A percentile compares a stretch with the other conserved stretches of the same genome.
Evolutionary conservation across 2,797 vertebrate genomes (phyloP).

Genomic region (Poecilia picta): DNA sequence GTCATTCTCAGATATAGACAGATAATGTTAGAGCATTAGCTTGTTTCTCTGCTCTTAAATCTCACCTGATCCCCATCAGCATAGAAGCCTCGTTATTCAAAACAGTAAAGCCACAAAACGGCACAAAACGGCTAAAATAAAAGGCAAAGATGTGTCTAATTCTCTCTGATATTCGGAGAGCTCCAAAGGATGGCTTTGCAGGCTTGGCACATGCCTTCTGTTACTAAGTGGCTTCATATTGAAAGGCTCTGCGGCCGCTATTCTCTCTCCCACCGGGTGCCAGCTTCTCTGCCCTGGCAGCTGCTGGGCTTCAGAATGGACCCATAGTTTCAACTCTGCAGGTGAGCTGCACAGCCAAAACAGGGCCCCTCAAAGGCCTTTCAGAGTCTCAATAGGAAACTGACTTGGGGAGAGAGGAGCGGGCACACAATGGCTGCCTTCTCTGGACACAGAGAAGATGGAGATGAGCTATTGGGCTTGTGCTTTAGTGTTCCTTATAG

Average conservation of each 20-base stretch:
- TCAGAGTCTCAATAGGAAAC: slow-evolving; percentile 86
- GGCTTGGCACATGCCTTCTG: slow-evolving; percentile 91
- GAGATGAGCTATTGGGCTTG: slow-evolving; percentile 80
- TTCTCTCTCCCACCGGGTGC: slow-evolving; percentile 87
- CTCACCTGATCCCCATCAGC: slow-evolving; percentile 25
- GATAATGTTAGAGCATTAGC: background rate
- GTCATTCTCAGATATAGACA: slow-evolving; percentile 17
- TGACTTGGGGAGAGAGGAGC: slow-evolving; percentile 83
- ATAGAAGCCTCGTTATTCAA: slow-evolving; percentile 38
- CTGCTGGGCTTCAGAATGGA: slow-evolving; percentile 86
- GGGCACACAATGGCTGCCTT: slow-evolving; percentile 84
- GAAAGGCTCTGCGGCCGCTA: slow-evolving; percentile 82
- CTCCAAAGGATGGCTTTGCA: slow-evolving; percentile 82
- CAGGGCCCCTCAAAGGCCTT: slow-evolving; percentile 88
- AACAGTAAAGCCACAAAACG: slow-evolving; percentile 17
- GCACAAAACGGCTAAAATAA: background rate
- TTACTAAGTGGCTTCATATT: slow-evolving; percentile 90
- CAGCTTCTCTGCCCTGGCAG: slow-evolving; percentile 89
- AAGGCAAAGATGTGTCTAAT: slow-evolving; percentile 46
- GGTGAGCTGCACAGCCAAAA: slow-evolving; percentile 88
- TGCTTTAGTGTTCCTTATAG: slow-evolving; percentile 77
- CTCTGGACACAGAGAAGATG: slow-evolving; percentile 84
- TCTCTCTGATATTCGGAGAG: slow-evolving; percentile 81
- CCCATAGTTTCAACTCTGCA: slow-evolving; percentile 87
- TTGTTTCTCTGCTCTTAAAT: slow-evolving; percentile 1